phyloP scores from a whole-genome alignment of 2,888 invertebrate species.

The Tanypteryx hageni region DNA sequence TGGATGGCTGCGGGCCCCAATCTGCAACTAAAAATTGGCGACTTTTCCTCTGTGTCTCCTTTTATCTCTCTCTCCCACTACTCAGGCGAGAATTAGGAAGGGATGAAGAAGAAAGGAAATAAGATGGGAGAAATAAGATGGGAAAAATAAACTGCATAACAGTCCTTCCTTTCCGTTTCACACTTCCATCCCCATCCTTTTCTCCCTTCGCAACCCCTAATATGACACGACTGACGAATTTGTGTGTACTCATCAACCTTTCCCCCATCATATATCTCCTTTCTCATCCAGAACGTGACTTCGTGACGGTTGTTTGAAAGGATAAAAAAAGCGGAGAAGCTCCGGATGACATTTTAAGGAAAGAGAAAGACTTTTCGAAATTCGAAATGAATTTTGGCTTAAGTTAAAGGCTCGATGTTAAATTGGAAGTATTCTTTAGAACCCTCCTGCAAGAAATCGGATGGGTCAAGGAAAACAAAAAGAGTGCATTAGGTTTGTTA shows the following conservation, averaged over 20 bases:
- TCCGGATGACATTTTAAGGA: background rate
- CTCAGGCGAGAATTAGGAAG: background rate
- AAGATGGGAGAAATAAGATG: background rate
- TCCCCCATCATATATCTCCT: background rate
- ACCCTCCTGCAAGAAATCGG: too few species aligned
- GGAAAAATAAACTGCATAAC: background rate
- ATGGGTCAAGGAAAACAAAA: too few species aligned
- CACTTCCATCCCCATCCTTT: background rate
- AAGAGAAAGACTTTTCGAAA: too few species aligned
- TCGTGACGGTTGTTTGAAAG: background rate
- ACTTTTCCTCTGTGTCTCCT: background rate
- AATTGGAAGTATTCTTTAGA: too few species aligned
- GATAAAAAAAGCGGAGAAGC: background rate
- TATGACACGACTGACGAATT: background rate
- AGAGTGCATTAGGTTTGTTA: too few species aligned
- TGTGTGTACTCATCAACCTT: background rate
- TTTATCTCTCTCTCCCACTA: background rate
- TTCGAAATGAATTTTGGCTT: too few species aligned
- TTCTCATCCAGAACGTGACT: too few species aligned
- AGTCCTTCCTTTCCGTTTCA: background rate
- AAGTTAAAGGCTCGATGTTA: too few species aligned
- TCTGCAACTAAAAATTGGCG: slow-evolving; percentile 43
- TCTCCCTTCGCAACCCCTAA: background rate
- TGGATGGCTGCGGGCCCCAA: slow-evolving; percentile 53
- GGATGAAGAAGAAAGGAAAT: background rate